These are phyloP conservation scores for Drosophila biarmipes DNA, from an alignment of 1,140 invertebrate genomes.

Conservation along the genomic window DNA sequence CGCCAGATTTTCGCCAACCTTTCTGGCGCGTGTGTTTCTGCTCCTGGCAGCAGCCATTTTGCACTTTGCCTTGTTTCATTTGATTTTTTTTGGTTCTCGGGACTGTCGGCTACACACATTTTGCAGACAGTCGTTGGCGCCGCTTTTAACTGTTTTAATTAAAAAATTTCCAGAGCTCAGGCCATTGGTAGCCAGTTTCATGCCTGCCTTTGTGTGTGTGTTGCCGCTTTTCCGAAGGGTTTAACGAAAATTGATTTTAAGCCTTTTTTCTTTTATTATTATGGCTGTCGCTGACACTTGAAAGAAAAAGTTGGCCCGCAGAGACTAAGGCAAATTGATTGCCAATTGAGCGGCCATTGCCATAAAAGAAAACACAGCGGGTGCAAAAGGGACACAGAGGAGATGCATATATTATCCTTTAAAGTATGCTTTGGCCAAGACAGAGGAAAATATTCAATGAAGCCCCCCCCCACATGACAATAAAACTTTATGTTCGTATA, in stretches of 20 bases:
- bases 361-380: conserved; percentile 36
- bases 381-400: conserved; percentile 3
- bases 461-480: conserved; percentile 37
- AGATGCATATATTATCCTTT: conserved; percentile 76
- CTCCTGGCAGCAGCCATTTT: conserved; percentile 53
- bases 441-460: conserved; percentile 55
- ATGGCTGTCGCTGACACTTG: conserved; percentile 69
- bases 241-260: conserved; percentile 68
- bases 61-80: conserved; percentile 10
- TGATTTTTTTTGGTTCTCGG: conserved; percentile 34
- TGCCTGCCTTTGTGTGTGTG: conserved; percentile 4
- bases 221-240: conserved; percentile 18
- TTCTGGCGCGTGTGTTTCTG: conserved; percentile 28
- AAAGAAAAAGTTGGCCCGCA: conserved; percentile 54
- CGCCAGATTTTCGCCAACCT: conserved; percentile 5
- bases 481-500: conserved; percentile 46
- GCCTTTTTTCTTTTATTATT: conserved; percentile 49
- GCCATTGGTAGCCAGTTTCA: conserved; percentile 57
- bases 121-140: conserved; percentile 52
- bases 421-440: conserved; percentile 30
- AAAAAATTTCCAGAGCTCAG: conserved; percentile 53
- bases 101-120: conserved; percentile 61
- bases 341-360: conserved; percentile 64
- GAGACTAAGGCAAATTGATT: conserved; percentile 73
- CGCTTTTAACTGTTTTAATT: conserved; percentile 78